Base-by-base conservation (phyloP, 2,113 vertebrate species). In the Nothoprocta perdicaria region DNA sequence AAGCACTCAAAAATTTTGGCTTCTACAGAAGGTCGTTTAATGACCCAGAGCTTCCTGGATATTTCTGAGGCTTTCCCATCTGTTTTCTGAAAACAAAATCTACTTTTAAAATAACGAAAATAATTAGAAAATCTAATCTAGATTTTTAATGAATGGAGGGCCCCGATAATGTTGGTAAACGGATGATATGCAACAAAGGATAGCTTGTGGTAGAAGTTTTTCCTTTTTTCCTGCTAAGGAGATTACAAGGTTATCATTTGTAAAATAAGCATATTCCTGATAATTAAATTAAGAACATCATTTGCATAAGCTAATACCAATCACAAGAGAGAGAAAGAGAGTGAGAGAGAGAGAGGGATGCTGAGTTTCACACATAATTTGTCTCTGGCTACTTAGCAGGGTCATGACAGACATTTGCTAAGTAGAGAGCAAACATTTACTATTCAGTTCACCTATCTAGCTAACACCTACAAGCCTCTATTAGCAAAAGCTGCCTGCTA, bases 331-430 rank as follows among this genome's bases (percentile, higher is more conserved):
- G 80, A 89, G 60, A 80, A 45, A 48, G 15, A 57, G 89, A 89
- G 62, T 69, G 38, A 69, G 61, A 77, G 87, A 86, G 65, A 79
- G 80, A 84, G 61, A 86, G 53, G n/a, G 71, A 80, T 89, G 90
- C 84, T 86, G 95, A 86, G 61, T 87, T 97, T 97, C 92, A 92
- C 96, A 85, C 94, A 33, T 97, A 84, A 95, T 97, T 97, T 96
- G 95, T 96, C 93, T 85, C 94, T 91, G 86, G 77, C 84, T 93
- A 87, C 95, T 96, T 94, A 93, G 89, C 89, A 46, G 63, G 80
- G 91, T 88, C 89, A 77, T 94, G 81, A 66, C 93, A 93, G 96
- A 95, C 91, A 88, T 84, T 84, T 4, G 14, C 73, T 96, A 94
- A 96, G 86, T 65, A 91, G 90, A 90, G 74, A 71, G 82, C 91